Evolutionary conservation across 2,888 invertebrate genomes (phyloP).

Genomic region (Phyto melanocephala): DNA sequence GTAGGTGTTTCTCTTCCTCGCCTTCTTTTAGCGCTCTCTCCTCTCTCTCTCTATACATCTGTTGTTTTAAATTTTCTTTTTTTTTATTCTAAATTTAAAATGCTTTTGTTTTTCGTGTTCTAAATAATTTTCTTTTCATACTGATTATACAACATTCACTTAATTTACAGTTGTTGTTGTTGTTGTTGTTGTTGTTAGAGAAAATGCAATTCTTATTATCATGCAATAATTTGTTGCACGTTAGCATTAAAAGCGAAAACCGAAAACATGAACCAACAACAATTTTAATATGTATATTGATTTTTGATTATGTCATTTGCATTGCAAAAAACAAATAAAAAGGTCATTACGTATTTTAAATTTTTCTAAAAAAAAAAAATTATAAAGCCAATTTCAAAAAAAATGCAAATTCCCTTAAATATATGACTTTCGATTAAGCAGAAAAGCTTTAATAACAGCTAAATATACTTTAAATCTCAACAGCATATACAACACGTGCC

Average conservation of each 20-base stretch:
- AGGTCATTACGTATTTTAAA: neutral
- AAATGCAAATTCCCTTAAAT: too few relatives aligned
- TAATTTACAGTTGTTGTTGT: slow-evolving; percentile 1
- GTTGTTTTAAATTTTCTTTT: neutral
- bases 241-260: neutral
- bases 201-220: slow-evolving; percentile 38
- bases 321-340: neutral
- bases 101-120: slow-evolving; percentile 54
- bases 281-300: slow-evolving; percentile 26
- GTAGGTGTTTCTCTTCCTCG: too few relatives aligned
- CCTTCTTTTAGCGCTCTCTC: neutral
- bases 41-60: neutral
- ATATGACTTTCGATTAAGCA: too few relatives aligned
- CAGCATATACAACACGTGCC: too few relatives aligned
- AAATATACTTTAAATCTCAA: too few relatives aligned
- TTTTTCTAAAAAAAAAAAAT: too few relatives aligned
- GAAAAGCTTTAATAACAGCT: too few relatives aligned
- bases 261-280: neutral
- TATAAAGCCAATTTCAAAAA: too few relatives aligned
- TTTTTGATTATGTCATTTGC: slow-evolving; percentile 51
- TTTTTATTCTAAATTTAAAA: slow-evolving; percentile 50
- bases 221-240: slow-evolving; percentile 29
- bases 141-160: slow-evolving; percentile 60
- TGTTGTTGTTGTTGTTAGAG: neutral
- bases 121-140: slow-evolving; percentile 53